phyloP scores from a whole-genome alignment of 2,888 invertebrate genomes.

The Sarcophaga rosellei region DNA sequence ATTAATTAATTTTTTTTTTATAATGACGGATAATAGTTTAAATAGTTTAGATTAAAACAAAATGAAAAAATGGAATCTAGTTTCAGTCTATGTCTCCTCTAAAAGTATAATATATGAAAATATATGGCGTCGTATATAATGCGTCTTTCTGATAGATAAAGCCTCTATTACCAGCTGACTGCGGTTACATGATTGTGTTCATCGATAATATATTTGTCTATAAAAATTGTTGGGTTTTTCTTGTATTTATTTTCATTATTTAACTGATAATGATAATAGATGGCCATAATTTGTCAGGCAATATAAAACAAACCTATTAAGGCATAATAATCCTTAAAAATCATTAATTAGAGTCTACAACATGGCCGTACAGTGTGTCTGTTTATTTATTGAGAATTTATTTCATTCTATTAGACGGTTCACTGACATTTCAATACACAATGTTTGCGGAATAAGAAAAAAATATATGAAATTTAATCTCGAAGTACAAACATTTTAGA shows the following conservation, averaged over 20 bases:
- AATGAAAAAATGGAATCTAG: too few relatives aligned
- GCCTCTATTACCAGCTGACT: too few relatives aligned
- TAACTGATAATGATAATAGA: not conserved
- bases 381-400: not conserved
- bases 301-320: not conserved
- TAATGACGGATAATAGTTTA: too few relatives aligned
- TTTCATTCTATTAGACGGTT: conserved; percentile 1
- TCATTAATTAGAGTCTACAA: not conserved
- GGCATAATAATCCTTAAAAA: not conserved
- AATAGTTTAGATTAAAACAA: too few relatives aligned
- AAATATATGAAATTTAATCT: conserved; percentile 33
- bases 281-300: not conserved
- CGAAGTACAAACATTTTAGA: not conserved
- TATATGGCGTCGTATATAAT: too few relatives aligned
- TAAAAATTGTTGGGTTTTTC: not conserved
- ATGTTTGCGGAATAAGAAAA: not conserved
- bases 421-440: conserved; percentile 17
- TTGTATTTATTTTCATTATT: not conserved
- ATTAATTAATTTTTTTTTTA: too few relatives aligned
- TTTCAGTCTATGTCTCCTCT: too few relatives aligned
- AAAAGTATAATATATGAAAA: too few relatives aligned
- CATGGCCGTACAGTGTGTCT: not conserved
- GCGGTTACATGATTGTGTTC: not conserved
- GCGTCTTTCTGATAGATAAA: too few relatives aligned
- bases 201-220: not conserved